Conservation (phyloP, 2,113 vertebrate species). For the Hucho hucho region DNA sequence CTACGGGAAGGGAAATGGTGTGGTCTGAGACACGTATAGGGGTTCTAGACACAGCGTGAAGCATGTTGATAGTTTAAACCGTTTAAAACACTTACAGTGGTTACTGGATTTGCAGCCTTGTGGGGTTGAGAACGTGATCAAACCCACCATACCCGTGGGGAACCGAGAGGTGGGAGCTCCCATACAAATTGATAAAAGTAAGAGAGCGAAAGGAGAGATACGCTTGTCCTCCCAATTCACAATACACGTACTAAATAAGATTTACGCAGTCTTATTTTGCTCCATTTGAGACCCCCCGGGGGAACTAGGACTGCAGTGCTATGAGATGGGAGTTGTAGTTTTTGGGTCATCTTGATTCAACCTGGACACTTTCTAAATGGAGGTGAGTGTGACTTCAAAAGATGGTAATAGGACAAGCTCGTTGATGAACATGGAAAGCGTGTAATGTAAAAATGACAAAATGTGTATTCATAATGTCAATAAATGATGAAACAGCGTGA, state of each 20-base stretch:
- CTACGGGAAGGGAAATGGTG: not conserved
- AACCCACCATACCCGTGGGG: slow-evolving; percentile 61
- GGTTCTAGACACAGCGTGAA: slow-evolving; percentile 46
- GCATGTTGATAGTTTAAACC: slow-evolving; percentile 58
- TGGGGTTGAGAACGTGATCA: slow-evolving; percentile 68
- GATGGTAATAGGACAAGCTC: too few relatives aligned
- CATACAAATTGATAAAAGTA: slow-evolving; percentile 70
- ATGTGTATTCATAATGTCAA: not conserved
- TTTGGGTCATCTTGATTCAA: not conserved
- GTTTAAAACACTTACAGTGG: slow-evolving; percentile 71
- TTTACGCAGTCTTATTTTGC: slow-evolving; percentile 9
- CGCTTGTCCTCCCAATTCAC: slow-evolving; percentile 41
- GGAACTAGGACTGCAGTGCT: not conserved
- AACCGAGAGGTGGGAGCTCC: slow-evolving; percentile 60
- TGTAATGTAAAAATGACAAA: not conserved
- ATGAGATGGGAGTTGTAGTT: not conserved
- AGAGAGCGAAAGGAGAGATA: slow-evolving; percentile 52
- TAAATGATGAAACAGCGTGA: not conserved
- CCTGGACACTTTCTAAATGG: not conserved
- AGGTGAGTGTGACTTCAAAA: too few relatives aligned
- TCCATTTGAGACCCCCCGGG: not conserved
- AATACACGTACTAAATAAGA: slow-evolving; percentile 1
- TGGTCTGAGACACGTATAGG: slow-evolving; percentile 23
- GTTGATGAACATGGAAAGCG: too few relatives aligned
- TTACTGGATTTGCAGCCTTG: slow-evolving; percentile 71